Conservation (phyloP, 2,888 invertebrate species). For the Neria commutata region DNA sequence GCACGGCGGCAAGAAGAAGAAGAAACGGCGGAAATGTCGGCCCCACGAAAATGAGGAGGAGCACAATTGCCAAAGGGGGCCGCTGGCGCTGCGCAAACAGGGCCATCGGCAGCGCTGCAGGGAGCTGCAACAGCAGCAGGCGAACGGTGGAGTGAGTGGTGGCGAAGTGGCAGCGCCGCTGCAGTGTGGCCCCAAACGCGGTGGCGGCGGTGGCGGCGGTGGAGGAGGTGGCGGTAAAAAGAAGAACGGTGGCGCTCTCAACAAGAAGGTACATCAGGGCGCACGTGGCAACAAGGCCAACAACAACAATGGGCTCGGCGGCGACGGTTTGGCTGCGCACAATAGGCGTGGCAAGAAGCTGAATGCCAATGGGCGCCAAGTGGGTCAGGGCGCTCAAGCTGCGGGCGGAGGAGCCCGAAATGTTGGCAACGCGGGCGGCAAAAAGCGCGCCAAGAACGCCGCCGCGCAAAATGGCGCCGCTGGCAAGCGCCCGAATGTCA, state of each 20-base stretch:
- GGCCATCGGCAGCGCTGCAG: constrained; percentile 34
- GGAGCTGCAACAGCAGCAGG: constrained; percentile 29
- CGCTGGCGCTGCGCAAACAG: constrained; percentile 43
- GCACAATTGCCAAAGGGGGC: constrained; percentile 51
- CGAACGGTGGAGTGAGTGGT: constrained; percentile 27
- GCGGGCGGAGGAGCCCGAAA: constrained; percentile 23
- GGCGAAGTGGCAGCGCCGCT: constrained; percentile 24
- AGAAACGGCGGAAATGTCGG: constrained; percentile 54
- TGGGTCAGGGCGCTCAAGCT: constrained; percentile 16
- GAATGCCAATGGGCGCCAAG: constrained; percentile 37
- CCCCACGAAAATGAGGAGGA: constrained; percentile 53
- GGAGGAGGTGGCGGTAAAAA: constrained; percentile 34
- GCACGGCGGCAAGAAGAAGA: constrained; percentile 42
- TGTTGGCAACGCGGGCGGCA: constrained; percentile 28
- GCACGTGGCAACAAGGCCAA: constrained; percentile 1
- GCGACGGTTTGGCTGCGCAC: constrained; percentile 22
- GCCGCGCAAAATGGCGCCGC: constrained; percentile 26
- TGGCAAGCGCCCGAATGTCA: constrained; percentile 17
- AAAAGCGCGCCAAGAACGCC: constrained; percentile 36
- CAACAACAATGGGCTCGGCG: constrained; percentile 9
- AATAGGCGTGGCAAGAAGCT: constrained; percentile 38
- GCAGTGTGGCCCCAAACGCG: constrained; percentile 30
- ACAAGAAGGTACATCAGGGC: constrained; percentile 4
- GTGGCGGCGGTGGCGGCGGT: constrained; percentile 1
- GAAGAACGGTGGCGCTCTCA: constrained; percentile 25